phyloP scores from a whole-genome alignment of 2,113 vertebrate genomes.

The Lutjanus erythropterus region DNA sequence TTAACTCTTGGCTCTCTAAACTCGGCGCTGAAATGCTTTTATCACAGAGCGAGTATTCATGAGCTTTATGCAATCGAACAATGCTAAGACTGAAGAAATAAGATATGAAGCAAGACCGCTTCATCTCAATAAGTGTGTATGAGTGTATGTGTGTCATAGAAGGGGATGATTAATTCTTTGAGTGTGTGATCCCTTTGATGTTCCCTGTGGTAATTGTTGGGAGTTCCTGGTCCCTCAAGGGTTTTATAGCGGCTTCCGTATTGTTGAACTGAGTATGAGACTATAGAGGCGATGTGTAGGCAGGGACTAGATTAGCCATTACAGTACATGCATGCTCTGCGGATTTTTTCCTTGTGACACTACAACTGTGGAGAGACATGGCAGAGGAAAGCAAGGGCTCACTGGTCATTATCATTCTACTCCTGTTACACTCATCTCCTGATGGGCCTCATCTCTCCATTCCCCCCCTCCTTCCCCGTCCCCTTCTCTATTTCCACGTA shows the following conservation, averaged over 20 bases:
- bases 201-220: conserved; percentile 58
- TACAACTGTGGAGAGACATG: conserved; percentile 17
- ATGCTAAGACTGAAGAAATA: conserved; percentile 49
- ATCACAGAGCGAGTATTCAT: conserved; percentile 43
- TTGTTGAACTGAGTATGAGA: conserved; percentile 35
- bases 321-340: conserved; percentile 23
- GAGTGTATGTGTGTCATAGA: conserved; percentile 37
- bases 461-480: not conserved
- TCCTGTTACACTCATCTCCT: conserved; percentile 58
- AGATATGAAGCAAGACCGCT: conserved; percentile 38
- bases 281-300: conserved; percentile 34
- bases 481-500: conserved; percentile 58
- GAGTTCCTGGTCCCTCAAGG: conserved; percentile 50
- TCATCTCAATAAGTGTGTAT: conserved; percentile 36
- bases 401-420: conserved; percentile 66
- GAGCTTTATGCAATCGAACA: conserved; percentile 44
- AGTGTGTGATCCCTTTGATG: conserved; percentile 60
- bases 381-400: conserved; percentile 31
- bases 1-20: conserved; percentile 61
- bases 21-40: conserved; percentile 29
- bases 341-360: conserved; percentile 41
- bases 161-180: conserved; percentile 56
- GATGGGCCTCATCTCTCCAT: conserved; percentile 51
- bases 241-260: conserved; percentile 28
- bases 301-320: conserved; percentile 48